Conservation (phyloP, 64 coral and sea anemone genomes). For the Actinia tenebrosa region DNA sequence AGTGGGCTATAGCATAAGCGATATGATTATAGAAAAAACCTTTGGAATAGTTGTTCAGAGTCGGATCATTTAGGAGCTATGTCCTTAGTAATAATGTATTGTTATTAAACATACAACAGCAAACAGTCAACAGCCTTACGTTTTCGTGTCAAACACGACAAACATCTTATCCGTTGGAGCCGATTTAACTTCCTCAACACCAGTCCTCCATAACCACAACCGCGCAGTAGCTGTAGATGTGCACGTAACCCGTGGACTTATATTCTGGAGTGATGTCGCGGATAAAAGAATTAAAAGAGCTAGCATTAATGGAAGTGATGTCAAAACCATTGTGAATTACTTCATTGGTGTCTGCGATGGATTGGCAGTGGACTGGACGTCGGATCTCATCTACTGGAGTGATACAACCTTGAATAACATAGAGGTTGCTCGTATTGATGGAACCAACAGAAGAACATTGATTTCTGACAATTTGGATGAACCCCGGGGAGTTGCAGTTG, state of each 20-base stretch:
- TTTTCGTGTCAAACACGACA: constrained; percentile 50
- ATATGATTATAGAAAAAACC: too few relatives aligned
- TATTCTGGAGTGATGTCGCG: constrained; percentile 56
- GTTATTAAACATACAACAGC: too few relatives aligned
- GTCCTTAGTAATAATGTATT: too few relatives aligned
- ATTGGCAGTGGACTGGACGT: constrained; percentile 52
- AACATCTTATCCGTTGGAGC: constrained; percentile 33
- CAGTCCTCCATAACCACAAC: constrained; percentile 23
- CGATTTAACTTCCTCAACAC: constrained; percentile 10
- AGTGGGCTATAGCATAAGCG: too few relatives aligned
- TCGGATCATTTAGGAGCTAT: too few relatives aligned
- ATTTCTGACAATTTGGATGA: constrained; percentile 25
- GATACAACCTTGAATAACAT: constrained; percentile 45
- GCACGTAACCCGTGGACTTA: constrained; percentile 22
- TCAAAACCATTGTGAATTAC: background rate
- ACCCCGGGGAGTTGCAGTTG: constrained; percentile 36
- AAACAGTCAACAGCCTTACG: constrained; percentile 30
- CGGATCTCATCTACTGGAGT: constrained; percentile 54
- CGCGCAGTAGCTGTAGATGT: constrained; percentile 55
- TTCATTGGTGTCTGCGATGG: constrained; percentile 57
- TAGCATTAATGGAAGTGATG: constrained; percentile 5
- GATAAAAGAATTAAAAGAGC: constrained; percentile 35
- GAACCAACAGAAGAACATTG: constrained; percentile 28
- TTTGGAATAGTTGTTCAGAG: too few relatives aligned
- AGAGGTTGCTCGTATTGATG: constrained; percentile 29